phyloP scores from a whole-genome alignment of 2,797 vertebrate genomes.

The Morus bassanus region DNA sequence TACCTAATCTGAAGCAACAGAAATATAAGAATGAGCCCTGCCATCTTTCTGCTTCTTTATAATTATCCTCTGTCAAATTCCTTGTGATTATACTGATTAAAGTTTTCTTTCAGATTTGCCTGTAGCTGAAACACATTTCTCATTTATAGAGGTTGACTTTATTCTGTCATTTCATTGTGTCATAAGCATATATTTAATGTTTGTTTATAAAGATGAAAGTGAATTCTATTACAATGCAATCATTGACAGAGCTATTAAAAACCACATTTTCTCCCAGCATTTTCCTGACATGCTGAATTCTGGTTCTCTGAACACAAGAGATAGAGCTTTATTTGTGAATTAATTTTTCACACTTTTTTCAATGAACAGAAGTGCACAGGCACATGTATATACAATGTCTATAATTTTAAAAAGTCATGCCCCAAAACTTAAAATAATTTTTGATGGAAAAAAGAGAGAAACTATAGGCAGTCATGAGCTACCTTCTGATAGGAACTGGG shows the following conservation, averaged over 20 bases:
- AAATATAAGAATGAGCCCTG: background rate
- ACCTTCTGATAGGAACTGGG: background rate
- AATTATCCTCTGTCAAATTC: slow-evolving; percentile 6
- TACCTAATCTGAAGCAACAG: background rate
- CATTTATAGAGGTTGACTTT: background rate
- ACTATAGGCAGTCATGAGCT: background rate
- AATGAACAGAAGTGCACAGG: background rate
- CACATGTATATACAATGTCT: background rate
- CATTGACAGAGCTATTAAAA: background rate
- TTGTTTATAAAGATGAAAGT: slow-evolving; percentile 33
- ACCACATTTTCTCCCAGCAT: background rate
- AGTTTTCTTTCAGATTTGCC: background rate
- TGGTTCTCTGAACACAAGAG: background rate
- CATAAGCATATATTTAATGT: background rate
- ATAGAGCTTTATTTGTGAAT: background rate
- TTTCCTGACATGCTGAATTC: background rate
- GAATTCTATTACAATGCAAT: slow-evolving; percentile 17
- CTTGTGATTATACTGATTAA: slow-evolving; percentile 8
- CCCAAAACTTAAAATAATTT: background rate
- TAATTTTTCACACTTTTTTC: background rate
- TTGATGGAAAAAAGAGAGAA: background rate
- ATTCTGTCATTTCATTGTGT: slow-evolving; percentile 23
- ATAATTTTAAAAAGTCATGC: background rate
- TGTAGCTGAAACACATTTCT: background rate
- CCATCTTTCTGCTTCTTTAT: background rate